These are phyloP conservation scores for Gambusia yucatana DNA, from an alignment of 2,797 vertebrate genomes.

Conservation along the genomic window DNA sequence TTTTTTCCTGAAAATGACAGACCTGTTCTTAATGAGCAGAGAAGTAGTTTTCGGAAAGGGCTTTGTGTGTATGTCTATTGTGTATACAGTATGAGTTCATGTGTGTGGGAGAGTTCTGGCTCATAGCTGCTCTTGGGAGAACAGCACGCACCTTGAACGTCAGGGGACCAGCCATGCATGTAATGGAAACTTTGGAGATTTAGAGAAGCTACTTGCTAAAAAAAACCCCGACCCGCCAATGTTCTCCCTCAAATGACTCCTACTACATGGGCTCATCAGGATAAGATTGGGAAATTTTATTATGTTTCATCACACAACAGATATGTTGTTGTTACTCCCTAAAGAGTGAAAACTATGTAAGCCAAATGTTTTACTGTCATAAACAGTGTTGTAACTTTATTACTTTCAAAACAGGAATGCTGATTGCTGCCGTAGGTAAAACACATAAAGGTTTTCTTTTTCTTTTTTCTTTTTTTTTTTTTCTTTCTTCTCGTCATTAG, in stretches of 20 bases:
- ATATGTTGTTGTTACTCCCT: neutral
- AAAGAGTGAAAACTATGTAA: conserved; percentile 26
- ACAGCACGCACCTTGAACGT: conserved; percentile 57
- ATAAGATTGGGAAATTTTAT: conserved; percentile 57
- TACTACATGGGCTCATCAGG: conserved; percentile 48
- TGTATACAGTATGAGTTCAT: conserved; percentile 34
- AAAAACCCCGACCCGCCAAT: conserved; percentile 42
- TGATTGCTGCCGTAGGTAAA: conserved; percentile 49
- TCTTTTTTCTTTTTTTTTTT: no score
- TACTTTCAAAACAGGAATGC: conserved; percentile 14
- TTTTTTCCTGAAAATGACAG: conserved; percentile 67
- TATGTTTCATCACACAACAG: conserved; percentile 7
- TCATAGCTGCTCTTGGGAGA: conserved; percentile 64
- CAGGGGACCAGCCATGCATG: conserved; percentile 72
- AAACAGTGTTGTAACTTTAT: conserved; percentile 49
- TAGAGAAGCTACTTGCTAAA: conserved; percentile 66
- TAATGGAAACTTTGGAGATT: conserved; percentile 79
- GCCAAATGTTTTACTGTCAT: conserved; percentile 22
- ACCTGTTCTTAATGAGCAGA: conserved; percentile 58
- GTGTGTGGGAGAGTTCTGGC: conserved; percentile 62
- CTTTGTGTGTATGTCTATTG: conserved; percentile 46
- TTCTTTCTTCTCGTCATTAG: conserved; percentile 20
- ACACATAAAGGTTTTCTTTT: conserved; percentile 17
- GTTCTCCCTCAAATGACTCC: conserved; percentile 58
- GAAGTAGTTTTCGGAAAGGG: conserved; percentile 44